Conservation (phyloP, 2,888 invertebrate genomes). For the Schizotus pectinicornis region DNA sequence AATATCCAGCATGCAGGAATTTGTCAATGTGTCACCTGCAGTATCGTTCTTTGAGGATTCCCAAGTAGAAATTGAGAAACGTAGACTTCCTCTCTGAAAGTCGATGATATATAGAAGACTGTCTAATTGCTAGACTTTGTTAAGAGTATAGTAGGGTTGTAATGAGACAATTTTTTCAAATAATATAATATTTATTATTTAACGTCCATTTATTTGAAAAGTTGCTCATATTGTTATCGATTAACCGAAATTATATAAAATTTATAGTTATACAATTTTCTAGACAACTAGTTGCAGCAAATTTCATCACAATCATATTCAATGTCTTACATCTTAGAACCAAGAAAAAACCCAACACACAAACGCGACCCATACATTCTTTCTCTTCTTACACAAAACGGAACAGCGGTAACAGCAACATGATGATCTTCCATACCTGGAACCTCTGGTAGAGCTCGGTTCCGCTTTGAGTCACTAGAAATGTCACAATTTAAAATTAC, state of each 20-base stretch:
- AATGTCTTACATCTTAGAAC: slow-evolving; percentile 19
- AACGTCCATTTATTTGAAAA: slow-evolving; percentile 17
- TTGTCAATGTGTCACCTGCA: too few species aligned
- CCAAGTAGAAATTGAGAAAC: too few species aligned
- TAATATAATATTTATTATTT: not conserved
- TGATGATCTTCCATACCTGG: slow-evolving; percentile 13
- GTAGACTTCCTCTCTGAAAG: too few species aligned
- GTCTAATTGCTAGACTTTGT: too few species aligned
- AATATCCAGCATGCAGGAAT: too few species aligned
- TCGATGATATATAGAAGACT: too few species aligned
- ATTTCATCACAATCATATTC: slow-evolving; percentile 37
- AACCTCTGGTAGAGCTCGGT: slow-evolving; percentile 81
- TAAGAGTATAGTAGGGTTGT: too few species aligned
- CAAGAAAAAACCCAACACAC: slow-evolving; percentile 6
- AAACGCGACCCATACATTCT: slow-evolving; percentile 2
- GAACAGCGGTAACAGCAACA: slow-evolving; percentile 11
- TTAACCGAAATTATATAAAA: slow-evolving; percentile 13
- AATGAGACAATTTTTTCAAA: not conserved
- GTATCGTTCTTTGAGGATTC: too few species aligned
- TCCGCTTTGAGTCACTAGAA: slow-evolving; percentile 53
- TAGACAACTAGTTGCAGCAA: slow-evolving; percentile 38
- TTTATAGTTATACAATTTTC: slow-evolving; percentile 7
- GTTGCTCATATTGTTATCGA: slow-evolving; percentile 3
- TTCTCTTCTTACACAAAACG: slow-evolving; percentile 15
- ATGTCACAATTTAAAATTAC: too few species aligned